A percentile compares a stretch with the other conserved stretches of the same genome.
Conservation (phyloP, 1,140 invertebrate species). For the Tetranychus cinnabarinus region DNA sequence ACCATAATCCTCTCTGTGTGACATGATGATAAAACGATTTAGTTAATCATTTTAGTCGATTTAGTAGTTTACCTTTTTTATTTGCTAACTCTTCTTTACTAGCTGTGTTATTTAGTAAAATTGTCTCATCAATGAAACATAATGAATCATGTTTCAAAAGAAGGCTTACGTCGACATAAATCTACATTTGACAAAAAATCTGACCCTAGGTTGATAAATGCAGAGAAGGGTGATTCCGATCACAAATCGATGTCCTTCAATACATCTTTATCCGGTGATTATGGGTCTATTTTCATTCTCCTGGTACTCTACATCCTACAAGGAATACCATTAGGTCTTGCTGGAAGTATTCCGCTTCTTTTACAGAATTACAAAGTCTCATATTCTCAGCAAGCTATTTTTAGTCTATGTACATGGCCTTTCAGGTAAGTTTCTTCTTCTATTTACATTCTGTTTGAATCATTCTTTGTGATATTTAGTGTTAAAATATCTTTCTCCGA, state of each 20-base stretch:
- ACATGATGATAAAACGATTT: no score
- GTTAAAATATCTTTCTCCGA: background rate
- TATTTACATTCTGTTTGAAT: background rate
- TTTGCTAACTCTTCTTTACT: no score
- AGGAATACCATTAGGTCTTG: slow-evolving; percentile 83
- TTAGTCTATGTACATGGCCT: slow-evolving; percentile 94
- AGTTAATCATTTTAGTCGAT: no score
- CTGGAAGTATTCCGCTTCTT: slow-evolving; percentile 78
- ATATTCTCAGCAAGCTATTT: slow-evolving; percentile 85
- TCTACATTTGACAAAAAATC: no score
- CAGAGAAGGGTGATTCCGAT: no score
- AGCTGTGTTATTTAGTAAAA: no score
- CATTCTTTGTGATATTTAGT: background rate
- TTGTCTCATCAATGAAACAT: no score
- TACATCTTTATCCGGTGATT: slow-evolving; percentile 14
- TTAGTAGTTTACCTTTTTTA: no score
- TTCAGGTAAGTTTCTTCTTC: slow-evolving; percentile 31
- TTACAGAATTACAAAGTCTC: slow-evolving; percentile 68
- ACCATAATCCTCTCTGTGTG: no score
- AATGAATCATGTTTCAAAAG: no score
- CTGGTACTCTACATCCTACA: slow-evolving; percentile 81
- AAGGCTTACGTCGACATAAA: no score
- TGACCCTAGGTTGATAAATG: no score
- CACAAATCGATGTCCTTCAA: background rate
- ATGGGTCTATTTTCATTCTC: slow-evolving; percentile 42